Conservation (phyloP, 2,113 vertebrate species). For the Corydoras sp. region DNA sequence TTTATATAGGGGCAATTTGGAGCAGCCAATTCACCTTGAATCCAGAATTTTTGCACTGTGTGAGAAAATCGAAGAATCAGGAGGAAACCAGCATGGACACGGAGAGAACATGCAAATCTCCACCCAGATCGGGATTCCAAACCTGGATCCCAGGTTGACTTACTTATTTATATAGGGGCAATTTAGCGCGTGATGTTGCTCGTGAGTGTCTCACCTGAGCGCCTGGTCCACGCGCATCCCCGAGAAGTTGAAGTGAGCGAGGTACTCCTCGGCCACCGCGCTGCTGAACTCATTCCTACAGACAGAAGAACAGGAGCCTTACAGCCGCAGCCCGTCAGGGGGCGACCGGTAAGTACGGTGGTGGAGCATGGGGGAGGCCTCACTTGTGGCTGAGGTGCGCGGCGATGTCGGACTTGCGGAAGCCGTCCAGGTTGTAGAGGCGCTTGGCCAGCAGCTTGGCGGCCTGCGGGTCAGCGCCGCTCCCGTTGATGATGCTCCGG, state of each 20-base stretch:
- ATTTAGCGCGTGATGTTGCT: no score
- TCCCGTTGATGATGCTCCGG: slow-evolving; percentile 77
- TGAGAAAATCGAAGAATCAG: no score
- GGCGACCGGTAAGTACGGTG: background rate
- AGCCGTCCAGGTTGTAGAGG: slow-evolving; percentile 88
- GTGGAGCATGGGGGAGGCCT: slow-evolving; percentile 24
- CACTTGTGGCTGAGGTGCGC: slow-evolving; percentile 93
- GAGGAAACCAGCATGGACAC: no score
- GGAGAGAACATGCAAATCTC: no score
- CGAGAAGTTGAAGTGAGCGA: slow-evolving; percentile 84
- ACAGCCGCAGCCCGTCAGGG: no score
- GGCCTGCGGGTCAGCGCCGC: slow-evolving; percentile 82
- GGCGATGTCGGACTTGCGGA: slow-evolving; percentile 90
- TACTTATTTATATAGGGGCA: no score
- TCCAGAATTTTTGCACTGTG: no score
- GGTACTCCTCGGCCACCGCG: slow-evolving; percentile 90
- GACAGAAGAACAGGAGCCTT: slow-evolving; percentile 26
- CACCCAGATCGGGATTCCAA: no score
- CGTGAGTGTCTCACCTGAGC: slow-evolving; percentile 73
- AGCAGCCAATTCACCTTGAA: no score
- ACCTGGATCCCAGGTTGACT: no score
- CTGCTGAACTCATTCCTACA: slow-evolving; percentile 92
- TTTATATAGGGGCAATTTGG: no score
- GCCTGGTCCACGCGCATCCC: slow-evolving; percentile 89
- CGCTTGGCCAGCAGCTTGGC: slow-evolving; percentile 87